Base-by-base conservation (phyloP, 2,797 vertebrate genomes). In the Tachyglossus aculeatus region DNA sequence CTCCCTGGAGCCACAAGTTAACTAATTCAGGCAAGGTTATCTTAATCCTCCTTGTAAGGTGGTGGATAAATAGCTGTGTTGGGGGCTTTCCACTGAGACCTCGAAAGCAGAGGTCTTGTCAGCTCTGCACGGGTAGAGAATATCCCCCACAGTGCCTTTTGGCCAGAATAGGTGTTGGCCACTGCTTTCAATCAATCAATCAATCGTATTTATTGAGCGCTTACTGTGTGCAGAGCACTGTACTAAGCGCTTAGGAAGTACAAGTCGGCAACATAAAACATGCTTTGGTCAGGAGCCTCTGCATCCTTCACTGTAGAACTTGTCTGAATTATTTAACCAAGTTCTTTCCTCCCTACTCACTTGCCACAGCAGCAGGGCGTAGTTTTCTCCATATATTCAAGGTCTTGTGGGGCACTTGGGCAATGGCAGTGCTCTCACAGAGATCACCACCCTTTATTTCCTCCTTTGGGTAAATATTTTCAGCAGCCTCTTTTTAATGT, bases 61-160 rank as follows among this genome's bases (percentile, higher is more conserved):
- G n/a, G n/a, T 5, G 60, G 53, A 71, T 45, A 44, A 56, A 60
- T 69, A 50, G 16, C 13, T 58, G 33, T 37, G 57, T 19, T 33
- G 65, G 48, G 3, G 2, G 45, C 52, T 63, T 47, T 40, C 71
- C 63, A 76, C 4, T 4, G 27, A 74, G 22, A 52, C 33, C 66
- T 54, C 29, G 27, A 56, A 71, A 59, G 29, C 54, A 68, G 41
- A 58, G 33, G 9, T 14, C 15, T 34, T 14, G 34, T 37, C 27
- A 2, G 41, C 6, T 34, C 22, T 33, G 4, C 3, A 3, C 41
- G 22, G 10, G 9, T 19, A 48, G n/a, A 29, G 36, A 76, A 48
- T 16, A 43, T 34, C 44, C 61, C 44, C 61, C 52, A 48, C 36
- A 18, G 15, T 24, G 51, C 47, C 34, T 53, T 66, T 56, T 54